Percentiles rank a stretch among this genome's conserved stretches.
Evolutionary conservation across 2,888 invertebrate genomes (phyloP).

Genomic region (Leptarthrus brevirostris): DNA sequence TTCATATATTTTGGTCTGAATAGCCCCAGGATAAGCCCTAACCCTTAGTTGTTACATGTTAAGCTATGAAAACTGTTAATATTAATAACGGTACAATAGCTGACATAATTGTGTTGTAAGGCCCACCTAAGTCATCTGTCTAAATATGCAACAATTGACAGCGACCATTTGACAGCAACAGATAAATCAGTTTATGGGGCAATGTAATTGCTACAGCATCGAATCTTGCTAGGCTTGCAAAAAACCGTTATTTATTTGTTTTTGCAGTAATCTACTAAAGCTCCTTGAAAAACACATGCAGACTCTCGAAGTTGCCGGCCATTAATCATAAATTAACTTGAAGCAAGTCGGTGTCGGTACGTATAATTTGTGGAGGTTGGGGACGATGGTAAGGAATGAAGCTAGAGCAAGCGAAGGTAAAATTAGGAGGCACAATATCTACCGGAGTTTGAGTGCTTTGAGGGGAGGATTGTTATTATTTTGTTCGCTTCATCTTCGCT

Average conservation of each 20-base stretch:
- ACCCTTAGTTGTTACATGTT: too few relatives aligned
- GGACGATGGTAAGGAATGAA: neutral
- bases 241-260: slow-evolving; percentile 17
- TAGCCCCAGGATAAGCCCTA: too few relatives aligned
- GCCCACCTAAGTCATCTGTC: neutral
- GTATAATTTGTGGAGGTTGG: neutral
- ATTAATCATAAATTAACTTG: slow-evolving; percentile 43
- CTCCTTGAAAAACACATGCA: slow-evolving; percentile 32
- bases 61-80: too few relatives aligned
- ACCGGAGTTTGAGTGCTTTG: neutral
- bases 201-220: neutral
- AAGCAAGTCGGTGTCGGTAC: slow-evolving; percentile 17
- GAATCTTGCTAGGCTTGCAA: neutral
- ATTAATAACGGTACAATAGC: too few relatives aligned
- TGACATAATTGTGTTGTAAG: too few relatives aligned
- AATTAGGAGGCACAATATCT: slow-evolving; percentile 27
- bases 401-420: neutral
- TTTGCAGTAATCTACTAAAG: slow-evolving; percentile 5
- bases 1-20: too few relatives aligned
- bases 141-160: slow-evolving; percentile 6
- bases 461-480: slow-evolving; percentile 28
- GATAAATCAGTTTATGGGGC: neutral
- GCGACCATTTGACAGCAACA: neutral
- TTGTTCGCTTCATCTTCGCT: slow-evolving; percentile 30
- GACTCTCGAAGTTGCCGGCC: slow-evolving; percentile 15